Conservation (phyloP, 2,113 vertebrate genomes). For the Probosciger aterrimus region DNA sequence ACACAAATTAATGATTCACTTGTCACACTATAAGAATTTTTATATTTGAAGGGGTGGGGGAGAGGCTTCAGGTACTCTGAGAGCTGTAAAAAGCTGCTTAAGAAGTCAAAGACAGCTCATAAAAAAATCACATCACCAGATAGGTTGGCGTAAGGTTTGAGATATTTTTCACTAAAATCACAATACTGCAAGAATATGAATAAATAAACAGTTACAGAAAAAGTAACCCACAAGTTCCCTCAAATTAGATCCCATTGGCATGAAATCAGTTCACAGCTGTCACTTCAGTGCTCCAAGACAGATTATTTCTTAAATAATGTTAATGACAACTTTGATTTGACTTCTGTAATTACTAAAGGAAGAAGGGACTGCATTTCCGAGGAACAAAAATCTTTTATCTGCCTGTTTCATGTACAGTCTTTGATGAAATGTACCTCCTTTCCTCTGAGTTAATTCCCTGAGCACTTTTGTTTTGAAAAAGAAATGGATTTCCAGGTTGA, state of each 20-base stretch:
- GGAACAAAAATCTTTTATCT: conserved; percentile 46
- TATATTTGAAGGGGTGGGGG: background rate
- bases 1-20: conserved; percentile 15
- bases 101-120: background rate
- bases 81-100: background rate
- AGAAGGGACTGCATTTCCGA: background rate
- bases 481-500: conserved; percentile 16
- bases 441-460: background rate
- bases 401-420: background rate
- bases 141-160: background rate
- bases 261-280: conserved; percentile 19
- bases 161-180: background rate
- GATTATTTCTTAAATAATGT: conserved; percentile 38
- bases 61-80: background rate
- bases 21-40: background rate
- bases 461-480: conserved; percentile 41
- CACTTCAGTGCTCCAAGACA: conserved; percentile 8
- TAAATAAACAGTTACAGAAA: background rate
- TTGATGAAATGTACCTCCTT: conserved; percentile 20
- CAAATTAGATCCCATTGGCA: background rate
- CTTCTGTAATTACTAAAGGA: conserved; percentile 34
- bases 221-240: background rate
- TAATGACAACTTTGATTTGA: conserved; percentile 56
- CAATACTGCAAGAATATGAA: background rate
- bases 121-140: background rate